These are phyloP conservation scores for Ctenodactylus gundi DNA, from an alignment of 2,113 vertebrate species.

Conservation along the genomic window DNA sequence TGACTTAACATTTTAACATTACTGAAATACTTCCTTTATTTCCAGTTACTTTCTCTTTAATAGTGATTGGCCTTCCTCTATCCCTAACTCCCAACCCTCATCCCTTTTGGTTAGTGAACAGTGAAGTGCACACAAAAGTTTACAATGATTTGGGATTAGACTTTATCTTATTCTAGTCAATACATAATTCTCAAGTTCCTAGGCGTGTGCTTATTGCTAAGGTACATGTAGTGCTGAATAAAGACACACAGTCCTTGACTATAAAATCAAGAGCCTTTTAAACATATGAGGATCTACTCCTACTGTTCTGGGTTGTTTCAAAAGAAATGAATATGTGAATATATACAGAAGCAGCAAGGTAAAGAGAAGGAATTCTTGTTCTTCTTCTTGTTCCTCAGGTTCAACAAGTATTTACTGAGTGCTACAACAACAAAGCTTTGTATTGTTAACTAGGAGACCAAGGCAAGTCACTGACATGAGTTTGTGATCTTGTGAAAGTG, in stretches of 20 bases:
- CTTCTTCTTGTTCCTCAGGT: background rate
- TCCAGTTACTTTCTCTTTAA: slow-evolving; percentile 27
- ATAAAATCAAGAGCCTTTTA: background rate
- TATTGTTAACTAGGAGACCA: background rate
- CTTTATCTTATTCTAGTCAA: background rate
- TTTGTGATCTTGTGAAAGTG: background rate
- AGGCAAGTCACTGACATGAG: background rate
- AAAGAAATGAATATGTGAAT: background rate
- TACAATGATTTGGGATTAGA: background rate
- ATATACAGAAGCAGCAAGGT: slow-evolving; percentile 13
- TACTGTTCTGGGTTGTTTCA: background rate
- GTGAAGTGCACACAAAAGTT: background rate
- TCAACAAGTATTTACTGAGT: background rate
- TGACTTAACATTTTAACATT: background rate
- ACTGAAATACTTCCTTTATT: background rate
- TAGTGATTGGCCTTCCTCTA: background rate
- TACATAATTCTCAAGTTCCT: background rate
- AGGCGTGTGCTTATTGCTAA: background rate
- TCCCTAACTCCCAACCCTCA: too few relatives aligned
- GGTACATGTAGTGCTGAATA: background rate
- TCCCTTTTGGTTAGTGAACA: background rate
- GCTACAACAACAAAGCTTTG: background rate
- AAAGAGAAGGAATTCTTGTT: slow-evolving; percentile 13
- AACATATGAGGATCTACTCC: background rate
- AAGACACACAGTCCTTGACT: background rate